These are phyloP conservation scores for Miichthys miiuy DNA, from an alignment of 2,797 vertebrate species.

Conservation along the genomic window DNA sequence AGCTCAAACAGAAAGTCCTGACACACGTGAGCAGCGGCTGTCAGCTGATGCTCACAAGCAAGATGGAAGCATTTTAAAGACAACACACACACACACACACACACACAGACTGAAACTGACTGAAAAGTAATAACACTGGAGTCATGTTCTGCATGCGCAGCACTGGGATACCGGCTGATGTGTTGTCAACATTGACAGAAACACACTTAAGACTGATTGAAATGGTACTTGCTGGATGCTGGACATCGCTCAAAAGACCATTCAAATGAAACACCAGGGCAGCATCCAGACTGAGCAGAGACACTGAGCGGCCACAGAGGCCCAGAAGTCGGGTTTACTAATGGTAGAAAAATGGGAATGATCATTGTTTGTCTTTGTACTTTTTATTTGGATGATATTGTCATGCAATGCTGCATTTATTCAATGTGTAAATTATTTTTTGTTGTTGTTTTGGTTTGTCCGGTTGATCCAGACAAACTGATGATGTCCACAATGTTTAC, in stretches of 20 bases:
- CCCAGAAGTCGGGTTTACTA: constrained; percentile 58
- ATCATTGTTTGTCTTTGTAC: constrained; percentile 78
- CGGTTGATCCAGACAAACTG: constrained; percentile 85
- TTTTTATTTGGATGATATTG: constrained; percentile 69
- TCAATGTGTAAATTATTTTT: constrained; percentile 86
- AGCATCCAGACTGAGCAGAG: constrained; percentile 73
- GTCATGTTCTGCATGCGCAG: constrained; percentile 66
- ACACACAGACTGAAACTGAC: constrained; percentile 54
- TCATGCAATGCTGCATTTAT: constrained; percentile 80
- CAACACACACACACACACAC: too few species aligned
- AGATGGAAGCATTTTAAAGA: constrained; percentile 88
- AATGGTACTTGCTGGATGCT: constrained; percentile 84
- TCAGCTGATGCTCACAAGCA: constrained; percentile 92
- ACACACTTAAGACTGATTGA: constrained; percentile 62
- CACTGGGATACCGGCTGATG: constrained; percentile 62
- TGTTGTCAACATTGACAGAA: constrained; percentile 38
- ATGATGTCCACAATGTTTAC: constrained; percentile 86
- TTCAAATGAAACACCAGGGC: constrained; percentile 63
- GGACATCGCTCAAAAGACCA: constrained; percentile 78
- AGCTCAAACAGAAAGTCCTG: constrained; percentile 94
- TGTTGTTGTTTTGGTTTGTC: constrained; percentile 51
- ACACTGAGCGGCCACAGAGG: constrained; percentile 59
- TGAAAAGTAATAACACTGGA: constrained; percentile 85
- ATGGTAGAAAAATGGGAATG: constrained; percentile 75
- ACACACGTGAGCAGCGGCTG: constrained; percentile 94